Percentiles rank a stretch among this genome's conserved stretches.
Evolutionary conservation across 1,140 invertebrate genomes (phyloP).

Genomic region (Orius insidiosus): DNA sequence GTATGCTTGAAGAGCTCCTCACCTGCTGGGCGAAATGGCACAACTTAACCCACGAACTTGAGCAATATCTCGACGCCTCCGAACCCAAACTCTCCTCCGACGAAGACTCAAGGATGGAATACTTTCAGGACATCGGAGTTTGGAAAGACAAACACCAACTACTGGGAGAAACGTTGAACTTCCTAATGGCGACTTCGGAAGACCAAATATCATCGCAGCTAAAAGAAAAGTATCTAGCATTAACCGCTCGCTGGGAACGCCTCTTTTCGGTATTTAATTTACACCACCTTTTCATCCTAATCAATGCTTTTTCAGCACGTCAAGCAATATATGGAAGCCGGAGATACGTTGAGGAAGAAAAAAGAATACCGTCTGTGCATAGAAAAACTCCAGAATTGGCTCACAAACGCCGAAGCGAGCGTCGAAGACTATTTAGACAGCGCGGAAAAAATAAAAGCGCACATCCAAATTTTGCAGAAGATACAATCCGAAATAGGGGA

Average conservation of each 20-base stretch:
- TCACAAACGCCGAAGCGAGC: slow-evolving; percentile 53
- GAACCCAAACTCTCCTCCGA: slow-evolving; percentile 53
- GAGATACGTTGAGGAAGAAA: slow-evolving; percentile 63
- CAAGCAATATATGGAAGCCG: slow-evolving; percentile 72
- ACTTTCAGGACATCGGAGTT: slow-evolving; percentile 58
- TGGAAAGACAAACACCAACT: slow-evolving; percentile 78
- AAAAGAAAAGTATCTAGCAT: slow-evolving; percentile 48
- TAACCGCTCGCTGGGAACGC: slow-evolving; percentile 62
- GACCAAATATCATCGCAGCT: slow-evolving; percentile 59
- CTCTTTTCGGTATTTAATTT: slow-evolving; percentile 47
- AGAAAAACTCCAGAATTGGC: slow-evolving; percentile 57
- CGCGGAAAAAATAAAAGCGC: slow-evolving; percentile 56
- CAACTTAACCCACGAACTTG: slow-evolving; percentile 49
- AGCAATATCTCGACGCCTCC: slow-evolving; percentile 61
- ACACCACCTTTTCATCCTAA: not conserved
- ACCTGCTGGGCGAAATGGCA: slow-evolving; percentile 77
- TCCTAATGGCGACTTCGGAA: slow-evolving; percentile 71
- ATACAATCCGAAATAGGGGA: slow-evolving; percentile 65
- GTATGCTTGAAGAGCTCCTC: slow-evolving; percentile 74
- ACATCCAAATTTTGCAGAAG: slow-evolving; percentile 59
- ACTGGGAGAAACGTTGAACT: slow-evolving; percentile 69
- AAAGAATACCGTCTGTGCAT: slow-evolving; percentile 65
- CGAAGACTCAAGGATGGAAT: slow-evolving; percentile 74
- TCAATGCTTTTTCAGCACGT: slow-evolving; percentile 36
- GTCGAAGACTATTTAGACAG: slow-evolving; percentile 51